These are phyloP conservation scores for Cnemophilus loriae DNA, from an alignment of 2,113 vertebrate genomes.

Conservation along the genomic window DNA sequence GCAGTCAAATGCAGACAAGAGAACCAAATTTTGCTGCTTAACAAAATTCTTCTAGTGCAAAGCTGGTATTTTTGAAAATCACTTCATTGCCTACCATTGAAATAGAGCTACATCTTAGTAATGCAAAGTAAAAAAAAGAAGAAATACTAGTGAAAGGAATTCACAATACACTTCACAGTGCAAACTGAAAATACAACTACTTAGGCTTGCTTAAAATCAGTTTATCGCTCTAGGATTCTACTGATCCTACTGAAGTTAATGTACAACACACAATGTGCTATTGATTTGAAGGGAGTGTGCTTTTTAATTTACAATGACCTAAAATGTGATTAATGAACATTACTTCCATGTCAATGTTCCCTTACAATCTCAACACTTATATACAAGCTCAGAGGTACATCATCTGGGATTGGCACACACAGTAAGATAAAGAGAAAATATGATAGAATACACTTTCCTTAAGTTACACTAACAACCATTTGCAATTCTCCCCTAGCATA, in stretches of 20 bases:
- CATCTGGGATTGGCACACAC: background rate
- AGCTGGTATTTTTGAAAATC: background rate
- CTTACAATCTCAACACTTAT: background rate
- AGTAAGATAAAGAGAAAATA: background rate
- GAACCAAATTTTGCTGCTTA: background rate
- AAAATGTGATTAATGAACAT: background rate
- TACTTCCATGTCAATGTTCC: background rate
- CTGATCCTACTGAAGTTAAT: background rate
- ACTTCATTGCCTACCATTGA: background rate
- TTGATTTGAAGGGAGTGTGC: background rate
- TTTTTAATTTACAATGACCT: background rate
- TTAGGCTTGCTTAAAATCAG: background rate
- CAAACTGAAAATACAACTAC: background rate
- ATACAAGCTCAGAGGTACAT: background rate
- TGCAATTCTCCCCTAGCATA: background rate
- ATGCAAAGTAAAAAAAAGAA: background rate
- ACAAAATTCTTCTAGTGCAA: background rate
- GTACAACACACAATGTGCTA: background rate
- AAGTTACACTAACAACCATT: background rate
- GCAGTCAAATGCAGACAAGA: background rate
- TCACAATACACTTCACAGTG: background rate
- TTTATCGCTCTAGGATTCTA: background rate
- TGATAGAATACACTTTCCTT: background rate
- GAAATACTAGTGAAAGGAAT: background rate
- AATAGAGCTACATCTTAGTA: background rate